phyloP scores from a whole-genome alignment of 2,888 invertebrate species.

The Cheilosia scutellata region DNA sequence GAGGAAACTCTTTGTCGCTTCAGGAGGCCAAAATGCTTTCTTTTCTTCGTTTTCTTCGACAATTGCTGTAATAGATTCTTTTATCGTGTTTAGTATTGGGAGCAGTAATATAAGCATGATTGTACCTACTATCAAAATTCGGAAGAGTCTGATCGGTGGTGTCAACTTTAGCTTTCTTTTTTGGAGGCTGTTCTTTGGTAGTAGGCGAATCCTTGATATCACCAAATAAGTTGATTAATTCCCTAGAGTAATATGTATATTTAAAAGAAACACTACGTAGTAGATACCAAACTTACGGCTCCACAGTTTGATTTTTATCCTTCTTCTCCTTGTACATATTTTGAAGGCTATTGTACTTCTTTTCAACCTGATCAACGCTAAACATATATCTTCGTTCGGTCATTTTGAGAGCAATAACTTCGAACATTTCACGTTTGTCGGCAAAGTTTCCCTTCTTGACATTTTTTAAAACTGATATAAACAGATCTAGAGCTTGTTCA shows the following conservation, averaged over 20 bases:
- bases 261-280: neutral
- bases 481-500: slow-evolving; percentile 64
- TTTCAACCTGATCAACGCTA: slow-evolving; percentile 29
- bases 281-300: slow-evolving; percentile 41
- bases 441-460: slow-evolving; percentile 20
- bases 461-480: slow-evolving; percentile 60
- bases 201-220: neutral
- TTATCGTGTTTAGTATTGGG: neutral
- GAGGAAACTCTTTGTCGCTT: slow-evolving; percentile 38
- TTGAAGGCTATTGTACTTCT: slow-evolving; percentile 56
- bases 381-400: slow-evolving; percentile 34
- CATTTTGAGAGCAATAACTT: slow-evolving; percentile 47
- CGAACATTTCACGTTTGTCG: slow-evolving; percentile 49
- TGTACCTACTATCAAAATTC: slow-evolving; percentile 16
- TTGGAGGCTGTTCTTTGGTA: neutral
- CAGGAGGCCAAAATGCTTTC: slow-evolving; percentile 36
- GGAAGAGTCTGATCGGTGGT: neutral
- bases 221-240: slow-evolving; percentile 54
- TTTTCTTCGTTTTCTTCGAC: slow-evolving; percentile 34
- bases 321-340: slow-evolving; percentile 61
- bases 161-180: slow-evolving; percentile 23
- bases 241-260: slow-evolving; percentile 12
- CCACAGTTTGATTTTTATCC: slow-evolving; percentile 43
- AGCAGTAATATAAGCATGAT: neutral
- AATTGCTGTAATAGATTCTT: neutral